Evolutionary conservation across 2,888 invertebrate genomes (phyloP).

Genomic region (Lepidochrysops patricia): DNA sequence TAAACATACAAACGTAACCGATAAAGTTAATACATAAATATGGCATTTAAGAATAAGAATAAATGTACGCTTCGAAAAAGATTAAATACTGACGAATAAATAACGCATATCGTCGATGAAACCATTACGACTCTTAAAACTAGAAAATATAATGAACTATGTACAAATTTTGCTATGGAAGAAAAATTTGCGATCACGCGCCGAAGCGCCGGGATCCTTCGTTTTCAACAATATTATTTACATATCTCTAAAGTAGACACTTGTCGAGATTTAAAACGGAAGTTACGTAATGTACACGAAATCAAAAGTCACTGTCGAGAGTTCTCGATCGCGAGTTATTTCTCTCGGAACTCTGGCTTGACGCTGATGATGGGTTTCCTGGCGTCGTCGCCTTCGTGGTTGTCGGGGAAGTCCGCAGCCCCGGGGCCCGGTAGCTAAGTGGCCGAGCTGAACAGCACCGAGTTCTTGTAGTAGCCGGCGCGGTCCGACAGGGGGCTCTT

Average conservation of each 20-base stretch:
- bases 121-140: constrained; percentile 48
- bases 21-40: constrained; percentile 69
- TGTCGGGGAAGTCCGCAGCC: constrained; percentile 55
- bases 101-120: constrained; percentile 64
- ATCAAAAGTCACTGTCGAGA: constrained; percentile 5
- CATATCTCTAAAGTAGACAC: constrained; percentile 55
- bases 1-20: constrained; percentile 42
- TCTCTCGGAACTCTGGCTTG: constrained; percentile 71
- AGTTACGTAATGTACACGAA: constrained; percentile 15
- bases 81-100: constrained; percentile 68
- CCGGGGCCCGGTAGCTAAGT: constrained; percentile 76
- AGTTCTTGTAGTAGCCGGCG: constrained; percentile 90
- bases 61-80: constrained; percentile 68
- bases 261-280: constrained; percentile 45
- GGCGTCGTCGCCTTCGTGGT: constrained; percentile 48
- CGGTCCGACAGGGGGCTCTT: constrained; percentile 90
- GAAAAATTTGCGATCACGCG: constrained; percentile 57
- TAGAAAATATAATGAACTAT: constrained; percentile 59
- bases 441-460: constrained; percentile 91
- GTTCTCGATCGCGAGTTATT: constrained; percentile 28
- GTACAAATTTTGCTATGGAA: constrained; percentile 75
- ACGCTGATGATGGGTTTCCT: constrained; percentile 72
- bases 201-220: constrained; percentile 48
- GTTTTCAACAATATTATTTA: constrained; percentile 66
- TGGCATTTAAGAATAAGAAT: constrained; percentile 69